Conservation (phyloP, 2,797 vertebrate genomes). For the Columba guinea region DNA sequence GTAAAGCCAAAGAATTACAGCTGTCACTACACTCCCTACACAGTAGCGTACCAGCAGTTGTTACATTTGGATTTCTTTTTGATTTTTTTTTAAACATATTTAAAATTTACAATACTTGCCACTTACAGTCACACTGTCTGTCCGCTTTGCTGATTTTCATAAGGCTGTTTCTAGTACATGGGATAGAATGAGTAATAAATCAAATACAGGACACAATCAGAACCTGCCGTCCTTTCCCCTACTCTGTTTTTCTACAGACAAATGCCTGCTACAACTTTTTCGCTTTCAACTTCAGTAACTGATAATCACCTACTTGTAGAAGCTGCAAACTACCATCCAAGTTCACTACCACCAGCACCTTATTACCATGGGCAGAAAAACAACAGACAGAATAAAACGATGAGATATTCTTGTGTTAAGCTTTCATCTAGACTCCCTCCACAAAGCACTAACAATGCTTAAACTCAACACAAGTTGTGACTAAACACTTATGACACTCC, state of each 20-base stretch:
- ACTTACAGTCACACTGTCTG: not conserved
- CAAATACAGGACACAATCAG: not conserved
- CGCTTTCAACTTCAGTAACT: not conserved
- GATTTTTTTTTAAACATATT: not conserved
- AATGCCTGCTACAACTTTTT: not conserved
- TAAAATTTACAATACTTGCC: not conserved
- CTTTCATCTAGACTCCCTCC: not conserved
- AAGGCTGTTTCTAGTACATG: not conserved
- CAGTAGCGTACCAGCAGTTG: accelerated
- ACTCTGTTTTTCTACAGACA: not conserved
- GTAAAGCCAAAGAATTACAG: not conserved
- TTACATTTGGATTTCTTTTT: not conserved
- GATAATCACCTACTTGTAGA: not conserved
- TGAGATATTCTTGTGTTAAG: not conserved
- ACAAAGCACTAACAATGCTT: not conserved
- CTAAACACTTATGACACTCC: not conserved
- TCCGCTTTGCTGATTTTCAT: not conserved
- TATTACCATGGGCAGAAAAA: not conserved
- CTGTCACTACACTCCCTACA: not conserved
- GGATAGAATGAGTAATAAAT: not conserved
- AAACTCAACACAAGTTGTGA: not conserved
- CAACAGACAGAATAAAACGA: not conserved
- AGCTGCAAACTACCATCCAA: not conserved
- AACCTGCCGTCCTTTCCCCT: not conserved
- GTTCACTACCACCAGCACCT: not conserved